Percentiles rank a stretch among this genome's conserved stretches.
Conservation (phyloP, 2,797 vertebrate genomes). For the Sebastes iracundus region DNA sequence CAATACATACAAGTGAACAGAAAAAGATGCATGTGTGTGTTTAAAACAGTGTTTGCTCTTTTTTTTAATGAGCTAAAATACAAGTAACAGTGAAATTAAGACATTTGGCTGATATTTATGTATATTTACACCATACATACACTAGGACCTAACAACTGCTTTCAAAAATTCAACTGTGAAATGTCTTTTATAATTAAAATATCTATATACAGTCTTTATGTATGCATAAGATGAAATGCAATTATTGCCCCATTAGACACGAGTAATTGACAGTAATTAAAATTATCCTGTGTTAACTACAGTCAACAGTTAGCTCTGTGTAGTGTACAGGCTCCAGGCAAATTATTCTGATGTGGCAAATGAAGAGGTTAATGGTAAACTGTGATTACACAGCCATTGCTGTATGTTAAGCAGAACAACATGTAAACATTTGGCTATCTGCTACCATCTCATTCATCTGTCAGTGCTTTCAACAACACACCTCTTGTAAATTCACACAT, state of each 20-base stretch:
- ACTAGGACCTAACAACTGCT: slow-evolving; percentile 22
- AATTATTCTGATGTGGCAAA: slow-evolving; percentile 10
- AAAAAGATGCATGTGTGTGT: background rate
- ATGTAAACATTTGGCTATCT: slow-evolving; percentile 60
- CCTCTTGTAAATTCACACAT: background rate
- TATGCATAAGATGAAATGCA: background rate
- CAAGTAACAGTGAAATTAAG: slow-evolving; percentile 53
- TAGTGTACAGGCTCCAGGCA: slow-evolving; percentile 4
- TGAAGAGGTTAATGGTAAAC: slow-evolving; percentile 30
- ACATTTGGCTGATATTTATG: slow-evolving; percentile 32
- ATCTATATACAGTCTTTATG: background rate
- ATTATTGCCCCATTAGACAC: background rate
- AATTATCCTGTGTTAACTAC: background rate
- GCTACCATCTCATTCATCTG: slow-evolving; percentile 3
- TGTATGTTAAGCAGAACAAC: slow-evolving; percentile 35
- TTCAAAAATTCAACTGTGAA: slow-evolving; percentile 44
- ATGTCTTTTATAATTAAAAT: slow-evolving; percentile 2
- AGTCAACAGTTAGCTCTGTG: slow-evolving; percentile 21
- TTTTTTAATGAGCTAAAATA: slow-evolving; percentile 28
- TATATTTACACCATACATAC: slow-evolving; percentile 69
- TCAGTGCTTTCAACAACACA: slow-evolving; percentile 8
- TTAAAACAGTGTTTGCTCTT: slow-evolving; percentile 18
- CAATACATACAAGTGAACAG: slow-evolving; percentile 39
- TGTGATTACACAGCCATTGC: slow-evolving; percentile 11
- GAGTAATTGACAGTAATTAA: background rate